A percentile compares a stretch with the other conserved stretches of the same genome.
These are phyloP conservation scores for Serripes groenlandicus DNA, from an alignment of 2,888 invertebrate species.

Conservation along the genomic window DNA sequence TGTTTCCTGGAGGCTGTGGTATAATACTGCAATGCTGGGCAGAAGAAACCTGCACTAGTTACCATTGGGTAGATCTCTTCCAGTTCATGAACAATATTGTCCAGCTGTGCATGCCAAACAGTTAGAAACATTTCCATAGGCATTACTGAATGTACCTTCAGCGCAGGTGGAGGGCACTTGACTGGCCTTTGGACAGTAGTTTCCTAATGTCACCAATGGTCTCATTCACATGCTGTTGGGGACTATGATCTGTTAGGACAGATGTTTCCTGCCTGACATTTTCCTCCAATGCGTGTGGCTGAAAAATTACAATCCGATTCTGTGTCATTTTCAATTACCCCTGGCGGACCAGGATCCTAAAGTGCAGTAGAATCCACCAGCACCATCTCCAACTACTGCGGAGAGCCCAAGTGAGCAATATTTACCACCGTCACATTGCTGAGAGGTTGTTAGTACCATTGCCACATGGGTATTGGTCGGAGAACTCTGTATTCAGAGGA, in stretches of 20 bases:
- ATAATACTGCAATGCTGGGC: slow-evolving; percentile 79
- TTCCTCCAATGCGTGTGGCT: slow-evolving; percentile 79
- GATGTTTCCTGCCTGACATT: slow-evolving; percentile 82
- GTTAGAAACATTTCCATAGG: slow-evolving; percentile 78
- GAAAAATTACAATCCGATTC: slow-evolving; percentile 78
- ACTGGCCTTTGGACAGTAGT: slow-evolving; percentile 83
- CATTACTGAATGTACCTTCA: slow-evolving; percentile 80
- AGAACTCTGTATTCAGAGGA: slow-evolving; percentile 77
- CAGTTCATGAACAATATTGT: slow-evolving; percentile 81
- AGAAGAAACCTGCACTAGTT: slow-evolving; percentile 82
- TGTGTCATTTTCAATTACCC: slow-evolving; percentile 76
- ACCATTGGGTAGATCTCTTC: slow-evolving; percentile 79
- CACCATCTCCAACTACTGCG: slow-evolving; percentile 79
- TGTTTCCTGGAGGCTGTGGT: slow-evolving; percentile 82
- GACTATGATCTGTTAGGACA: slow-evolving; percentile 81
- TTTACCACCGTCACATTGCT: slow-evolving; percentile 81
- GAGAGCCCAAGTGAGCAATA: slow-evolving; percentile 81
- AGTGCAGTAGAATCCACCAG: slow-evolving; percentile 84
- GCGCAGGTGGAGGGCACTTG: slow-evolving; percentile 78
- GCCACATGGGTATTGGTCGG: slow-evolving; percentile 80
- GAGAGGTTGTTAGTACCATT: slow-evolving; percentile 84
- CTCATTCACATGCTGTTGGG: slow-evolving; percentile 79
- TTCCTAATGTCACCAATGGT: slow-evolving; percentile 83
- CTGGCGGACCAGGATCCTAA: slow-evolving; percentile 80
- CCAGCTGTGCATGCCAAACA: slow-evolving; percentile 84